Base-by-base conservation (phyloP, 2,888 invertebrate species). In the Auanema freiburgensis region DNA sequence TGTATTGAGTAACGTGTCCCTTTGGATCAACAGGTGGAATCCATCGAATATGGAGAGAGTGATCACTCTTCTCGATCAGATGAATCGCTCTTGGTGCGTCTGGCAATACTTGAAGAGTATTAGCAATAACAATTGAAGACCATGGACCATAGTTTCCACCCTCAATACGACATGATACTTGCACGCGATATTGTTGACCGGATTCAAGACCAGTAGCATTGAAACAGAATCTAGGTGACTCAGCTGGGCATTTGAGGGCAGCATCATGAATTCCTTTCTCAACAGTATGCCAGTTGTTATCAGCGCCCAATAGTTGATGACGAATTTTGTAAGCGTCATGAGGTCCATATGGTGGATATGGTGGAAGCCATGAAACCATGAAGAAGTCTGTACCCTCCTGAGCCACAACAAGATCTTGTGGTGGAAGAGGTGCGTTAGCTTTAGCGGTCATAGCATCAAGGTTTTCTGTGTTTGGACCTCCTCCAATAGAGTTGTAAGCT, bases 331-430 rank as follows among this genome's bases (percentile, higher is more conserved):
- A 83, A 23, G 72, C 68, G 56, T 83, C 82, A 60, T 83, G 79
- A 10, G 83, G 83, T 12, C 83, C 83, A 65, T 83, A 83, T 44
- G 83, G 83, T 33, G 83, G 83, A 62, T 83, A 83, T 14, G 83
- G 83, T 18, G 83, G 83, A 56, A 83, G 67, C 83, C 83, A 83
- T 11, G 81, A 80, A 44, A 84, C 79, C 66, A 75, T 74, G 70
- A 84, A 82, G 75, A 81, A 83, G 64, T 80, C 79, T 52, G 79
- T 81, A 50, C 83, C 83, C 44, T 77, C 76, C 52, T 80, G 79
- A 33, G 79, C 79, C 33, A 83, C 81, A 12, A 80, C 79, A 40
- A 83, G 57, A 67, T 80, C 83, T 60, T 83, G 83, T 11, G 83
- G 83, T 21, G 83, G 79, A 25, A 81, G 75, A 18, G 83, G 83